These are phyloP conservation scores for human DNA, from an alignment of 2,113 vertebrate genomes.

Conservation along the genomic window DNA sequence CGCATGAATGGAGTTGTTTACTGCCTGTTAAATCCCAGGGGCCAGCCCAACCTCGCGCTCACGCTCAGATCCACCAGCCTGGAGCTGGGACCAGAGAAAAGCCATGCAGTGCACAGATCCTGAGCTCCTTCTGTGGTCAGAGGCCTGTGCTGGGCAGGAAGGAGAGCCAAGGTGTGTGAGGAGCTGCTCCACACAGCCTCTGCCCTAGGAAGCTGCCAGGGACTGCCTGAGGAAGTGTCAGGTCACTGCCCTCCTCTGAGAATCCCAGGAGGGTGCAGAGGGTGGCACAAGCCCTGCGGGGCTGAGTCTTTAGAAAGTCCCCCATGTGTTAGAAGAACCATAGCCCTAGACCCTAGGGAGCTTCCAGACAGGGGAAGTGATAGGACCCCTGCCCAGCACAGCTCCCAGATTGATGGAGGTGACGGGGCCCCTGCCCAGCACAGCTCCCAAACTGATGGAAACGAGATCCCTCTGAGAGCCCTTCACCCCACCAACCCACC, in stretches of 20 bases:
- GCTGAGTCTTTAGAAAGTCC: background rate
- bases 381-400: too few species aligned
- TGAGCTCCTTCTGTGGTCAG: background rate
- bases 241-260: background rate
- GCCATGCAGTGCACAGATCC: background rate
- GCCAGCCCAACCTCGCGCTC: background rate
- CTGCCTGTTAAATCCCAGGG: constrained; percentile 38
- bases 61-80: background rate
- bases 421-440: background rate
- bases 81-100: background rate
- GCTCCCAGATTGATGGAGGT: background rate
- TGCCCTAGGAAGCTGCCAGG: background rate
- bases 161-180: background rate
- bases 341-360: too few species aligned
- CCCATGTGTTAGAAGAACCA: background rate
- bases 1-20: constrained; percentile 63
- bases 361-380: too few species aligned
- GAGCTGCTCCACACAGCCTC: background rate
- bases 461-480: background rate
- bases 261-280: background rate
- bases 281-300: background rate
- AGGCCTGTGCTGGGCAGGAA: background rate
- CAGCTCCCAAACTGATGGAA: too few species aligned
- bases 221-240: background rate
- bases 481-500: background rate